Percentiles rank a stretch among this genome's conserved stretches.
Evolutionary conservation across 2,888 invertebrate species (phyloP).

Genomic region (Pharmacophagus antenor): DNA sequence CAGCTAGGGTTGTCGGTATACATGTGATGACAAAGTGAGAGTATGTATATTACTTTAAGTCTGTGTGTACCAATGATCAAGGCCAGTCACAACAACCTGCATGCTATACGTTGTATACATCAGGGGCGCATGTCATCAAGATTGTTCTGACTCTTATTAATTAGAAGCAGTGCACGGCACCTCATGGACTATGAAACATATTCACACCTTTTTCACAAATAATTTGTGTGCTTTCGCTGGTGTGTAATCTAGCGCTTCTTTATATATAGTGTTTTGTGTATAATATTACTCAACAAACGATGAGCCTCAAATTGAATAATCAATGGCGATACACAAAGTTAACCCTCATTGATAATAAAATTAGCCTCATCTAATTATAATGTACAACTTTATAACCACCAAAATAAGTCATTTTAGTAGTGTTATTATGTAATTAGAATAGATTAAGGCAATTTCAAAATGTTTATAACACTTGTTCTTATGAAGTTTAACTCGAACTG

Average conservation of each 20-base stretch:
- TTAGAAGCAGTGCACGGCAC: conserved; percentile 56
- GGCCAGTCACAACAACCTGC: neutral
- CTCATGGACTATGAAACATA: conserved; percentile 39
- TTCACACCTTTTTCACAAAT: conserved; percentile 23
- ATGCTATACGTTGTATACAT: conserved; percentile 23
- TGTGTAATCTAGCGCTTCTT: conserved; percentile 36
- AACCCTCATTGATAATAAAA: conserved; percentile 41
- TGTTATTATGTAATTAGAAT: conserved; percentile 40
- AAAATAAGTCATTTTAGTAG: conserved; percentile 70
- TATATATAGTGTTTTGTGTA: conserved; percentile 29
- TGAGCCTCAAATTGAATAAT: neutral
- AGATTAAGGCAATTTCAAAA: conserved; percentile 35
- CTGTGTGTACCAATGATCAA: conserved; percentile 10
- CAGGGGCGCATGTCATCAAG: conserved; percentile 36
- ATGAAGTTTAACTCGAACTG: conserved; percentile 24
- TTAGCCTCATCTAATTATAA: conserved; percentile 72
- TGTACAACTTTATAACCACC: conserved; percentile 77
- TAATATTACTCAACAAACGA: too few relatives aligned
- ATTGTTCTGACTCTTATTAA: conserved; percentile 37
- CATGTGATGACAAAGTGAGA: conserved; percentile 3
- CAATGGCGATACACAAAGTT: neutral
- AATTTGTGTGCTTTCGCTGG: conserved; percentile 36
- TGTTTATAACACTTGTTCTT: conserved; percentile 30
- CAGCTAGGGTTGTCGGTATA: conserved; percentile 33
- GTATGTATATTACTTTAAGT: neutral